phyloP scores from a whole-genome alignment of 2,888 invertebrate genomes.

The Drosophila subquinaria region DNA sequence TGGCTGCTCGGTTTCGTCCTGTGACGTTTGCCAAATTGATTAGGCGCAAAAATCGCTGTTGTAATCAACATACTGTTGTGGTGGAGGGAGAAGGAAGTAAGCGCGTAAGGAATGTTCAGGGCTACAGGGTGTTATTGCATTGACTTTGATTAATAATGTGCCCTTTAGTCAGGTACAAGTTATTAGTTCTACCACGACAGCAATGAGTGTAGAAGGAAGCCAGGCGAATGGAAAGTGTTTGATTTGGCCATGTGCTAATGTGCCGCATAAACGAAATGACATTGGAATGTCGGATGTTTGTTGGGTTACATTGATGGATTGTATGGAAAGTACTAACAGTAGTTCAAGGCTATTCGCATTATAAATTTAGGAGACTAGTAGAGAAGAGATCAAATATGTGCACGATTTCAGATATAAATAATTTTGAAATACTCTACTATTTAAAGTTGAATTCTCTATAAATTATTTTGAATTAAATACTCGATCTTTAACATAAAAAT shows the following conservation, averaged over 20 bases:
- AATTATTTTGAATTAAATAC: background rate
- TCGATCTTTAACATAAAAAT: background rate
- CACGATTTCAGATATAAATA: background rate
- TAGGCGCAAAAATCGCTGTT: constrained; percentile 77
- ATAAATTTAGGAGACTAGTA: background rate
- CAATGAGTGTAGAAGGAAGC: background rate
- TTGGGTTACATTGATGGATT: constrained; percentile 15
- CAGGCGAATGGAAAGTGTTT: constrained; percentile 6
- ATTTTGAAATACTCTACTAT: too few species aligned
- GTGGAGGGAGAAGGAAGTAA: background rate
- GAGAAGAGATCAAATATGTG: background rate
- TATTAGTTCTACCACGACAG: constrained; percentile 56
- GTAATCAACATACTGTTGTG: constrained; percentile 45
- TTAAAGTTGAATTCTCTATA: background rate
- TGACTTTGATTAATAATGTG: constrained; percentile 80
- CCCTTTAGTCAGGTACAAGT: constrained; percentile 74
- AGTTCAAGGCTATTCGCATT: background rate
- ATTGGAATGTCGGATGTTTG: constrained; percentile 22
- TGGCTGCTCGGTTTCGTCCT: constrained; percentile 21
- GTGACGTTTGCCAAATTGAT: constrained; percentile 79
- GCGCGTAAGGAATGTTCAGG: background rate
- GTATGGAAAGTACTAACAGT: background rate
- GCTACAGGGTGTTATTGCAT: constrained; percentile 43
- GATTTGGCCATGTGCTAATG: constrained; percentile 30
- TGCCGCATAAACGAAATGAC: constrained; percentile 44